phyloP scores from a whole-genome alignment of 2,113 vertebrate genomes.

The Setophaga coronata region DNA sequence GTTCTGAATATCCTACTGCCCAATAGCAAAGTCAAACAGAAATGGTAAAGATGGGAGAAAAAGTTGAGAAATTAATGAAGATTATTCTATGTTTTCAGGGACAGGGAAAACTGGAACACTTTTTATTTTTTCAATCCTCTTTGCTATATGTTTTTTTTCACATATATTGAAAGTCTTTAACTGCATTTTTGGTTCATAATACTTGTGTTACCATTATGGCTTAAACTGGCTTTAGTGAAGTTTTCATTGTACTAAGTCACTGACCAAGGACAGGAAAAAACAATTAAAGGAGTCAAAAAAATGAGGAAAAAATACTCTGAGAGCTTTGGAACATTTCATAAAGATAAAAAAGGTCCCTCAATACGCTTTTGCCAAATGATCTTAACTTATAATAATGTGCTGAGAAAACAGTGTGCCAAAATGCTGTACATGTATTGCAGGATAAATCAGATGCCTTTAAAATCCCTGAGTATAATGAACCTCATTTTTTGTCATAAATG shows the following conservation, averaged over 20 bases:
- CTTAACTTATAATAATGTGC: not conserved
- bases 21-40: not conserved
- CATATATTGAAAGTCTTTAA: not conserved
- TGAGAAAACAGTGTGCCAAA: not conserved
- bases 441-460: not conserved
- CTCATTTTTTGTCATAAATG: not conserved
- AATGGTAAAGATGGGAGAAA: not conserved
- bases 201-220: not conserved
- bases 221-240: not conserved
- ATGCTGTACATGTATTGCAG: not conserved
- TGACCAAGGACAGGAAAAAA: not conserved
- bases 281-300: not conserved
- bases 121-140: not conserved
- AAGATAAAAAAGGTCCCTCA: not conserved
- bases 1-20: not conserved
- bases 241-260: not conserved
- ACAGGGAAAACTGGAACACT: not conserved
- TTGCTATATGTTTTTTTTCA: not conserved
- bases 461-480: not conserved
- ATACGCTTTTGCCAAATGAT: not conserved
- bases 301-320: not conserved
- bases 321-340: not conserved
- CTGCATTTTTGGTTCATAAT: not conserved
- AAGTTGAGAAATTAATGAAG: not conserved
- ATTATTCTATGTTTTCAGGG: not conserved